Percentiles rank a stretch among this genome's conserved stretches.
phyloP scores from a whole-genome alignment of 2,113 vertebrate species.

The Mus pahari region DNA sequence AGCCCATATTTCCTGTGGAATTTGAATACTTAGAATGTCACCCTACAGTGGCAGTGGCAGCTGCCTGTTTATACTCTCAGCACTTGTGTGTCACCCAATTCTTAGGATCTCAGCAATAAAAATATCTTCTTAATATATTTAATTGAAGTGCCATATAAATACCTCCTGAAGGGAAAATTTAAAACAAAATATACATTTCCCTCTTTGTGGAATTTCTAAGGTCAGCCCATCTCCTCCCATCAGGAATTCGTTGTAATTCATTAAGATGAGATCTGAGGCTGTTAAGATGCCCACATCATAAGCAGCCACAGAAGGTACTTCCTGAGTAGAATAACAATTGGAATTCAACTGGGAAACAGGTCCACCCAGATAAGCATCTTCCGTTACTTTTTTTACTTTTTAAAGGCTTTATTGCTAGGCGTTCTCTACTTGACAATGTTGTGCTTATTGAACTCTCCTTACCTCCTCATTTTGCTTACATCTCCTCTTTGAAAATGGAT shows the following conservation, averaged over 20 bases:
- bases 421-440: slow-evolving; percentile 48
- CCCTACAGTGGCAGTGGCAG: not conserved
- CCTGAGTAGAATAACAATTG: slow-evolving; percentile 20
- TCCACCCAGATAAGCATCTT: slow-evolving; percentile 57
- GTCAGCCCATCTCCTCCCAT: not conserved
- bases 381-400: slow-evolving; percentile 63
- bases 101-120: not conserved
- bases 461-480: slow-evolving; percentile 22
- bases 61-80: not conserved
- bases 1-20: slow-evolving; percentile 42
- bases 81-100: not conserved
- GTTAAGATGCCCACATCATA: not conserved
- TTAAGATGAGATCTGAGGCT: slow-evolving; percentile 61
- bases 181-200: slow-evolving; percentile 24
- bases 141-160: slow-evolving; percentile 27
- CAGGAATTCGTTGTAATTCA: slow-evolving; percentile 7
- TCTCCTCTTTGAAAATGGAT: slow-evolving; percentile 43
- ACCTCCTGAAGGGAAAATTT: slow-evolving; percentile 26
- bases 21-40: not conserved
- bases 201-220: slow-evolving; percentile 30
- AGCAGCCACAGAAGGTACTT: not conserved
- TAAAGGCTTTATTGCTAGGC: slow-evolving; percentile 37
- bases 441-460: slow-evolving; percentile 45
- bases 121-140: not conserved
- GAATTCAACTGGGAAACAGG: slow-evolving; percentile 37